Evolutionary conservation across 2,888 invertebrate species (phyloP).

Genomic region (Eupelmus urozonus): DNA sequence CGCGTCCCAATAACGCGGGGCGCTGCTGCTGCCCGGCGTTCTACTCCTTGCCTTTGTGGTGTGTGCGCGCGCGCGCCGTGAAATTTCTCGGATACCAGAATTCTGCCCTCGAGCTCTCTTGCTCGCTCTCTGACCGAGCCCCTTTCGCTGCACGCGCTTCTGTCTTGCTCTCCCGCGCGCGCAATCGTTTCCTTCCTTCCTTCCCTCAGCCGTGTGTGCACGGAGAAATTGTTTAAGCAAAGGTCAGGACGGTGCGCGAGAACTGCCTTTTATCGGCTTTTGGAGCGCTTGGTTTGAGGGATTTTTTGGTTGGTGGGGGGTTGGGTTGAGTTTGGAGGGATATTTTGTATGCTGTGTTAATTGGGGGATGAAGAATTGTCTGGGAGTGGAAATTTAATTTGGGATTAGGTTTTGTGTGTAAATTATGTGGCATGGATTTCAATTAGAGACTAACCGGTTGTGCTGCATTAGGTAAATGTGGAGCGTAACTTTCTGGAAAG

Average conservation of each 20-base stretch:
- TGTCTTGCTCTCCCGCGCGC: neutral
- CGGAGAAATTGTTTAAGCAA: conserved; percentile 27
- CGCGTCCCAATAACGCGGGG: conserved; percentile 45
- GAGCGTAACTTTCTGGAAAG: too few relatives aligned
- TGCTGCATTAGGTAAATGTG: too few relatives aligned
- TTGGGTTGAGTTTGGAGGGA: too few relatives aligned
- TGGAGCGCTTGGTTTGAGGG: too few relatives aligned
- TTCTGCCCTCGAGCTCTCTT: conserved; percentile 20
- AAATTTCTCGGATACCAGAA: conserved; percentile 55
- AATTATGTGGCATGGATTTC: too few relatives aligned
- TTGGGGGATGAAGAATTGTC: too few relatives aligned
- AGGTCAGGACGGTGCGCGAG: conserved; percentile 10
- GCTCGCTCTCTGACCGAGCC: neutral
- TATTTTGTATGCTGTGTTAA: too few relatives aligned
- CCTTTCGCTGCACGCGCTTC: neutral
- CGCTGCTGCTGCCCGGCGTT: too few relatives aligned
- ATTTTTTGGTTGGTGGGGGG: too few relatives aligned
- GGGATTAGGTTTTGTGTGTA: too few relatives aligned
- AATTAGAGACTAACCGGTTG: too few relatives aligned
- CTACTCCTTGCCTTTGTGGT: conserved; percentile 47
- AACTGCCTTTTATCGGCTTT: neutral
- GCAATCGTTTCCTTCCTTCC: neutral
- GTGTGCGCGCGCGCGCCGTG: conserved; percentile 21
- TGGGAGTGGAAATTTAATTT: too few relatives aligned
- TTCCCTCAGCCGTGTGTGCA: neutral